A percentile compares a stretch with the other conserved stretches of the same genome.
Evolutionary conservation across 1,140 invertebrate genomes (phyloP).

Genomic region (Drosophila ananassae): DNA sequence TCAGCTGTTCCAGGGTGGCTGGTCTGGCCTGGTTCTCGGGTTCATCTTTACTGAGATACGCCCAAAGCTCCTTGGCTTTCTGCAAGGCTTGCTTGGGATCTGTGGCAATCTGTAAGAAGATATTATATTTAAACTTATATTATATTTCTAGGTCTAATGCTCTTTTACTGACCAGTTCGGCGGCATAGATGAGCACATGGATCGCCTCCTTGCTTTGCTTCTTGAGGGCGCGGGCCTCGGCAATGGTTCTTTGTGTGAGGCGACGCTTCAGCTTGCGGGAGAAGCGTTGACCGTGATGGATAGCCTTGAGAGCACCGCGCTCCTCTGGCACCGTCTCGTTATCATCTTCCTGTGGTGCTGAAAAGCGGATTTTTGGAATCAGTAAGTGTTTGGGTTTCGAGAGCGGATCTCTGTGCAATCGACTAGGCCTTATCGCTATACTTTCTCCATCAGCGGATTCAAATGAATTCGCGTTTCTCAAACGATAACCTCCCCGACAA

Average conservation of each 20-base stretch:
- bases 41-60: slow-evolving; percentile 89
- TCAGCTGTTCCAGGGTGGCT: slow-evolving; percentile 89
- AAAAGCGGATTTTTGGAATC: slow-evolving; percentile 26
- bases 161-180: slow-evolving; percentile 85
- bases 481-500: slow-evolving; percentile 52
- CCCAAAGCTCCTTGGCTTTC: slow-evolving; percentile 90
- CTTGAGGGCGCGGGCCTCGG: slow-evolving; percentile 90
- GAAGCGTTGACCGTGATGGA: slow-evolving; percentile 90
- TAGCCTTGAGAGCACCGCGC: slow-evolving; percentile 86
- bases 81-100: slow-evolving; percentile 90
- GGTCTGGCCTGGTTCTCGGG: slow-evolving; percentile 93
- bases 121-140: too few species aligned
- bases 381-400: slow-evolving; percentile 9
- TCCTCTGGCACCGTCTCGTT: slow-evolving; percentile 58
- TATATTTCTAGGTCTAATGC: too few species aligned
- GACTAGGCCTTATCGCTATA: slow-evolving; percentile 16
- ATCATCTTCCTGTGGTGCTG: slow-evolving; percentile 70
- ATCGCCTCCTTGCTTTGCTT: slow-evolving; percentile 91
- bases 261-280: slow-evolving; percentile 88
- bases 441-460: slow-evolving; percentile 13
- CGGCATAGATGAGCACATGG: slow-evolving; percentile 89
- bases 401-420: slow-evolving; percentile 15
- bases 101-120: slow-evolving; percentile 87
- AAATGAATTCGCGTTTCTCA: slow-evolving; percentile 35
- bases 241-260: slow-evolving; percentile 89